phyloP scores from a whole-genome alignment of 2,888 invertebrate species.

The Eilema caniola region DNA sequence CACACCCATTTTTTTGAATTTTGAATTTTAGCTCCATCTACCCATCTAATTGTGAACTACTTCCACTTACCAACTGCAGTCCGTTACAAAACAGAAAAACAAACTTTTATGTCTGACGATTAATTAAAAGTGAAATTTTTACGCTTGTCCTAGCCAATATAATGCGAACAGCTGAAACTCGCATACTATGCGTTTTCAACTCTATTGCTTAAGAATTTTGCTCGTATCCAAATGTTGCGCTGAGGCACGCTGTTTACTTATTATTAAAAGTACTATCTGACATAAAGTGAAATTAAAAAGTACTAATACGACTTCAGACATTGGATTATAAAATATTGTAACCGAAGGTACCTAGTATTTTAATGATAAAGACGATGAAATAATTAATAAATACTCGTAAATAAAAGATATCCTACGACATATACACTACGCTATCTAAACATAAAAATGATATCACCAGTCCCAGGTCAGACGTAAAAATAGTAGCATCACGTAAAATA shows the following conservation, averaged over 20 bases:
- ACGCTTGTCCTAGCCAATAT: slow-evolving; percentile 35
- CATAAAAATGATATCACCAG: too few species aligned
- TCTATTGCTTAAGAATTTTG: slow-evolving; percentile 11
- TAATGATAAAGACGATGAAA: too few species aligned
- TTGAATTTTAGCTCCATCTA: too few species aligned
- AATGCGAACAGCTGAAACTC: slow-evolving; percentile 44
- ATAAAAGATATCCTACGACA: too few species aligned
- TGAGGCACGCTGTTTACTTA: slow-evolving; percentile 45
- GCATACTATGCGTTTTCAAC: slow-evolving; percentile 15
- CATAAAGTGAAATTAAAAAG: slow-evolving; percentile 21
- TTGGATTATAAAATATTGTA: neutral
- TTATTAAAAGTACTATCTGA: slow-evolving; percentile 32
- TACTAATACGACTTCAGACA: slow-evolving; percentile 1
- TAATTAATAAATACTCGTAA: too few species aligned
- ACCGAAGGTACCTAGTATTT: neutral
- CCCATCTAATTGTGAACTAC: too few species aligned
- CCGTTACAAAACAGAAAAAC: slow-evolving; percentile 17
- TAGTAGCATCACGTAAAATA: too few species aligned
- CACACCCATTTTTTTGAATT: too few species aligned
- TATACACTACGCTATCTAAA: too few species aligned
- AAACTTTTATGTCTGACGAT: slow-evolving; percentile 11
- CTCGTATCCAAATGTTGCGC: slow-evolving; percentile 27
- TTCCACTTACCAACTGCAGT: too few species aligned
- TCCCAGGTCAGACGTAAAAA: too few species aligned
- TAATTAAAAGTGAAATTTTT: slow-evolving; percentile 49